Evolutionary conservation across 2,888 invertebrate species (phyloP).

Genomic region (Drosophila nr. fundita): DNA sequence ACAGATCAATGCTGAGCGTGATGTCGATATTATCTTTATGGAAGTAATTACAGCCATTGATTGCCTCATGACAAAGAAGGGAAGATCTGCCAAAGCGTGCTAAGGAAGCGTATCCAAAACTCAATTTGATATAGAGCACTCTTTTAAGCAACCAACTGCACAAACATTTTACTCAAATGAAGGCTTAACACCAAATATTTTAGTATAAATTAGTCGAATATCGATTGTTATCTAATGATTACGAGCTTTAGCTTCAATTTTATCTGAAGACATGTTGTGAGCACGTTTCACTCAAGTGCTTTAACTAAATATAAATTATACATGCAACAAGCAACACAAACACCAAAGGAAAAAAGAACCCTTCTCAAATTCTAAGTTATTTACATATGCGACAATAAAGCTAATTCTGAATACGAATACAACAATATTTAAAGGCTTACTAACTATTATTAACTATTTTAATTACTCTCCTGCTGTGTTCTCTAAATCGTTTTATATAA

Average conservation of each 20-base stretch:
- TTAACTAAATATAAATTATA: constrained; percentile 26
- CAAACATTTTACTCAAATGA: constrained; percentile 37
- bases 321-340: background rate
- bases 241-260: constrained; percentile 45
- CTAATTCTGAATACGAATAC: constrained; percentile 19
- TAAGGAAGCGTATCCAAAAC: constrained; percentile 30
- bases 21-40: constrained; percentile 91
- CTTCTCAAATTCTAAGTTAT: constrained; percentile 35
- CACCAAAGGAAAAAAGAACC: constrained; percentile 5
- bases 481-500: background rate
- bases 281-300: constrained; percentile 26
- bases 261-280: constrained; percentile 5
- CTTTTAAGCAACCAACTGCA: constrained; percentile 35
- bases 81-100: constrained; percentile 57
- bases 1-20: constrained; percentile 93
- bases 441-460: background rate
- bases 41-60: constrained; percentile 89
- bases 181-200: constrained; percentile 50
- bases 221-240: constrained; percentile 25
- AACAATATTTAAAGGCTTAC: background rate
- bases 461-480: background rate
- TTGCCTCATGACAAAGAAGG: constrained; percentile 84
- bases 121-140: constrained; percentile 33
- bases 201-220: constrained; percentile 27
- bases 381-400: constrained; percentile 51